Evolutionary conservation across 2,113 vertebrate genomes (phyloP).

Genomic region (Aldabrachelys gigantea): DNA sequence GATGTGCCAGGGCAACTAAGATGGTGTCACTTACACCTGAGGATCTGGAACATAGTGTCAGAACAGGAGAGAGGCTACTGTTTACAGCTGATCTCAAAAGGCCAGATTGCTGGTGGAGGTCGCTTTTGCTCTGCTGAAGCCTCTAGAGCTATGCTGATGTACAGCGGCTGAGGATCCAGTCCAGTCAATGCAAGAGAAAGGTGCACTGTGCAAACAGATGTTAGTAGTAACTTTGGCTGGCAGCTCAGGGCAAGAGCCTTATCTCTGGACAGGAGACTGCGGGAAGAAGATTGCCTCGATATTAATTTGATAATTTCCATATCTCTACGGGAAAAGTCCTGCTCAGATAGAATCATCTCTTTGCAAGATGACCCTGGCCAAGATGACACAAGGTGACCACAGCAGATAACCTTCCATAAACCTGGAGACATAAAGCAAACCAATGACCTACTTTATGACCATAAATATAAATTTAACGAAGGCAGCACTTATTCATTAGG

Average conservation of each 20-base stretch:
- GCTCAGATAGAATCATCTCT: slow-evolving; percentile 44
- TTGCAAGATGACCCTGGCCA: slow-evolving; percentile 35
- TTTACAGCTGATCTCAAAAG: background rate
- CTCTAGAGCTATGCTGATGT: background rate
- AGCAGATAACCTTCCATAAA: slow-evolving; percentile 73
- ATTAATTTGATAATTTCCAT: slow-evolving; percentile 62
- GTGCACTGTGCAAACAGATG: slow-evolving; percentile 39
- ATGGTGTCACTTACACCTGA: background rate
- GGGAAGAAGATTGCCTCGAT: background rate
- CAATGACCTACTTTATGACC: slow-evolving; percentile 69
- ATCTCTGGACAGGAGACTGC: slow-evolving; percentile 8
- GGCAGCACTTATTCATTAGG: slow-evolving; percentile 73
- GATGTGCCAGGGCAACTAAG: fast-evolving
- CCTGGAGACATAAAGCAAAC: slow-evolving; percentile 71
- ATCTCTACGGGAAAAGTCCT: slow-evolving; percentile 34
- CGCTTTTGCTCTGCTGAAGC: fast-evolving
- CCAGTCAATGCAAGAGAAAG: slow-evolving; percentile 19
- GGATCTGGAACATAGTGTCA: background rate
- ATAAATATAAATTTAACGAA: slow-evolving; percentile 77
- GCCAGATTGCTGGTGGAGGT: background rate
- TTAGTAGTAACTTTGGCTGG: slow-evolving; percentile 49
- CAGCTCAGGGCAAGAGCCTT: slow-evolving; percentile 39
- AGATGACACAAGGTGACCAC: slow-evolving; percentile 70
- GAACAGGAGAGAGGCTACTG: background rate
- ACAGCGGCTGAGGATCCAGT: slow-evolving; percentile 13